These are phyloP conservation scores for Physocephala rufipes DNA, from an alignment of 2,888 invertebrate species.

Conservation along the genomic window DNA sequence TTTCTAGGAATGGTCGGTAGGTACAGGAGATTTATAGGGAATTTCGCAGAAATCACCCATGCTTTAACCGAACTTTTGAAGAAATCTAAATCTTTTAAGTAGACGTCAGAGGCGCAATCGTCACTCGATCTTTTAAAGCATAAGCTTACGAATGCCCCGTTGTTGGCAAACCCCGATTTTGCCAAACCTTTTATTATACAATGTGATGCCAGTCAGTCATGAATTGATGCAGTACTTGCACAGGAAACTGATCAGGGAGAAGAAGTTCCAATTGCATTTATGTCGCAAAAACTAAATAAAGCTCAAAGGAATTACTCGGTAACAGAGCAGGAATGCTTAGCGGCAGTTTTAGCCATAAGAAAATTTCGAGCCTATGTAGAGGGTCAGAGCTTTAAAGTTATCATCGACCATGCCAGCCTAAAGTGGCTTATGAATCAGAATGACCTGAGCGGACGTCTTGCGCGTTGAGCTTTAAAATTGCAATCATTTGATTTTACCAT, in stretches of 20 bases:
- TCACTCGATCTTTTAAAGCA: constrained; percentile 33
- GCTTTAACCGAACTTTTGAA: constrained; percentile 36
- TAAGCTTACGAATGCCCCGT: constrained; percentile 35
- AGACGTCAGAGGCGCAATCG: constrained; percentile 33
- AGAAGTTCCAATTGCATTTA: constrained; percentile 37
- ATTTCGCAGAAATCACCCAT: constrained; percentile 28
- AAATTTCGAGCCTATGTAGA: constrained; percentile 35
- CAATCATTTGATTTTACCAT: not conserved
- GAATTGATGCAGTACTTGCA: constrained; percentile 36
- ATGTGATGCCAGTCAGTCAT: constrained; percentile 39
- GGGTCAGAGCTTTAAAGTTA: constrained; percentile 42
- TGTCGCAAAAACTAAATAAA: constrained; percentile 37
- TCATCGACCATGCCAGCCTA: constrained; percentile 44
- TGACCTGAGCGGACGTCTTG: not conserved
- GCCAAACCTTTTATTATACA: constrained; percentile 37
- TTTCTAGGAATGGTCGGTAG: constrained; percentile 4
- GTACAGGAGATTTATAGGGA: constrained; percentile 31
- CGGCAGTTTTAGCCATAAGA: constrained; percentile 37
- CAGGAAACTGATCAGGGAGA: constrained; percentile 27
- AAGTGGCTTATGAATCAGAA: not conserved
- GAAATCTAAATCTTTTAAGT: constrained; percentile 24
- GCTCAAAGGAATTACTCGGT: constrained; percentile 40
- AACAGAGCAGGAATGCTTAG: constrained; percentile 42
- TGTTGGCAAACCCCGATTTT: constrained; percentile 39
- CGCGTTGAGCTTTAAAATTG: not conserved